Conservation (phyloP, 92 coral and sea anemone species). For the Zoanthus solanderi region DNA sequence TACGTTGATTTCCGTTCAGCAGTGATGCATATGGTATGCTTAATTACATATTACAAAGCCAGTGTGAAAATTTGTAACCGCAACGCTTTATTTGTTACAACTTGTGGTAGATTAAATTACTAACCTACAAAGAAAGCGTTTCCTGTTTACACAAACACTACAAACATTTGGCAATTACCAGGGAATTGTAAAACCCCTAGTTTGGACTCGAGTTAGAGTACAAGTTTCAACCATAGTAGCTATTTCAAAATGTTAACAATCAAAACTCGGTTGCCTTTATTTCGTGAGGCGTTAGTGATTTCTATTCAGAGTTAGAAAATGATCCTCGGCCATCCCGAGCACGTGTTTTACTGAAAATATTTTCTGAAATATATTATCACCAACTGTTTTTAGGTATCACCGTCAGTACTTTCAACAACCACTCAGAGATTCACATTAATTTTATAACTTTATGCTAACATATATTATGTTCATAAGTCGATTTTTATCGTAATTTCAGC, state of each 20-base stretch:
- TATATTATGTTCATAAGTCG: too few species aligned
- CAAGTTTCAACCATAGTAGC: too few species aligned
- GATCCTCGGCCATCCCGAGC: background rate
- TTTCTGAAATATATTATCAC: background rate
- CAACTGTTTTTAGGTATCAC: background rate
- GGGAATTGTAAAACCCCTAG: too few species aligned
- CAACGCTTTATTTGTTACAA: too few species aligned
- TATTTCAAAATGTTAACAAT: too few species aligned
- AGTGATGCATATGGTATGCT: constrained; percentile 3
- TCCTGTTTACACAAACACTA: too few species aligned
- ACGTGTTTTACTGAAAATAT: background rate
- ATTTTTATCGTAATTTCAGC: background rate
- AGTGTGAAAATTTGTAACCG: background rate
- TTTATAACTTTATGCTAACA: background rate
- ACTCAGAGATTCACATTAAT: background rate
- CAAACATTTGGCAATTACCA: too few species aligned
- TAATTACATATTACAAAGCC: constrained; percentile 7
- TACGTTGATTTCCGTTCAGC: constrained; percentile 1
- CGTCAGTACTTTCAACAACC: background rate
- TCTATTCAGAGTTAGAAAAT: too few species aligned
- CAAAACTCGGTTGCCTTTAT: background rate
- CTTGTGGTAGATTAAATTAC: too few species aligned
- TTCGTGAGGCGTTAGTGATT: background rate
- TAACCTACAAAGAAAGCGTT: too few species aligned
- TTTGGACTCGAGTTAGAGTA: too few species aligned